Conservation (phyloP, 2,888 invertebrate species). For the Automeris io region DNA sequence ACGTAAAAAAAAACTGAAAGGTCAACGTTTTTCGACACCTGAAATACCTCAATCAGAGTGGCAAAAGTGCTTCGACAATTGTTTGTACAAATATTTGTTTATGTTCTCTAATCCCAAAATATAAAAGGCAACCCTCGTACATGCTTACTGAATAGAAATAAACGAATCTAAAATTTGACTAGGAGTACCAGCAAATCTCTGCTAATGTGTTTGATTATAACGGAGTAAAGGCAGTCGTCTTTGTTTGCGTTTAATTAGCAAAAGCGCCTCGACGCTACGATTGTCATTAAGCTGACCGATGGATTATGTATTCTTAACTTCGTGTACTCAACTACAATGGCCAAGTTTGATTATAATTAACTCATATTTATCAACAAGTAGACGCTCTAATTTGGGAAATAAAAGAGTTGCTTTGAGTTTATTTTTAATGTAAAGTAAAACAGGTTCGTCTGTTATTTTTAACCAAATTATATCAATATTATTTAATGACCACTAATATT, state of each 20-base stretch:
- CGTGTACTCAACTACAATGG: slow-evolving; percentile 28
- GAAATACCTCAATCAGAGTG: too few relatives aligned
- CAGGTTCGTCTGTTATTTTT: background rate
- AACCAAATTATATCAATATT: too few relatives aligned
- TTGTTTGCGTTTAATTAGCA: slow-evolving; percentile 66
- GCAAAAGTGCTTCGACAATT: too few relatives aligned
- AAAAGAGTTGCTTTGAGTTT: slow-evolving; percentile 1
- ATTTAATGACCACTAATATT: too few relatives aligned
- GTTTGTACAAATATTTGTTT: too few relatives aligned
- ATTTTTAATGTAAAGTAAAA: background rate
- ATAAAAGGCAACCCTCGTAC: too few relatives aligned
- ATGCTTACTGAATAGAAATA: background rate
- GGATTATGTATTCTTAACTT: slow-evolving; percentile 39
- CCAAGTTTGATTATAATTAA: slow-evolving; percentile 12
- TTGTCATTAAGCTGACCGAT: slow-evolving; percentile 47
- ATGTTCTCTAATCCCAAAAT: too few relatives aligned
- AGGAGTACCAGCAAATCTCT: slow-evolving; percentile 38
- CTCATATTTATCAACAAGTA: background rate
- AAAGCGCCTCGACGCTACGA: slow-evolving; percentile 40
- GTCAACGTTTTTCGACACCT: too few relatives aligned
- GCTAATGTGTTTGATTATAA: slow-evolving; percentile 59
- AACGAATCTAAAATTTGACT: slow-evolving; percentile 10
- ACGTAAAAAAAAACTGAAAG: too few relatives aligned
- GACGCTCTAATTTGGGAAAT: slow-evolving; percentile 15
- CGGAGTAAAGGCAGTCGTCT: slow-evolving; percentile 46